A percentile compares a stretch with the other conserved stretches of the same genome.
phyloP scores from a whole-genome alignment of 2,113 vertebrate genomes.

The Myiagra hebetior region DNA sequence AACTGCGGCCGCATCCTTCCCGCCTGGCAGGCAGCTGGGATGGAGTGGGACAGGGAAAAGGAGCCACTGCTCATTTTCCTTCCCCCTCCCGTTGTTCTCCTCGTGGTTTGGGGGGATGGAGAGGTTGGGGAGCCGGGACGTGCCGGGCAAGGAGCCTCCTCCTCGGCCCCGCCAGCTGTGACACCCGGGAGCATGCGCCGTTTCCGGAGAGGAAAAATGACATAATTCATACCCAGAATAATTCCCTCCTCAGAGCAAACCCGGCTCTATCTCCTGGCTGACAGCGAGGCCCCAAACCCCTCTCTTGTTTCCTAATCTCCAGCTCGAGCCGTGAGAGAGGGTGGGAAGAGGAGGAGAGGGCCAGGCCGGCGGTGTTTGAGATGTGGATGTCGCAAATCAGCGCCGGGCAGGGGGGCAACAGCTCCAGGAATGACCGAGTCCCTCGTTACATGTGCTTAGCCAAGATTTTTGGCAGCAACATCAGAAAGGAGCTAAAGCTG shows the following conservation, averaged over 20 bases:
- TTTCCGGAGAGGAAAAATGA: constrained; percentile 68
- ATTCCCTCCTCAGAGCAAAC: constrained; percentile 45
- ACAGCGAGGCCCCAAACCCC: constrained; percentile 1
- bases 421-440: not conserved
- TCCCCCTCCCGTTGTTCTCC: not conserved
- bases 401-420: not conserved
- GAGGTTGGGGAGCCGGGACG: not conserved
- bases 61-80: not conserved
- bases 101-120: accelerated
- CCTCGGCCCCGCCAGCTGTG: not conserved
- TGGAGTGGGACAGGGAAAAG: not conserved
- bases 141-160: not conserved
- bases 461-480: constrained; percentile 16
- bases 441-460: not conserved
- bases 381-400: not conserved
- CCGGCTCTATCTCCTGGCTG: not conserved
- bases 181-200: constrained; percentile 33
- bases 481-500: constrained; percentile 45
- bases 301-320: constrained; percentile 22
- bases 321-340: not conserved
- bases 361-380: not conserved
- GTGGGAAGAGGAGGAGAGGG: not conserved
- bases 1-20: not conserved
- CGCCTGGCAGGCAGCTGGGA: accelerated
- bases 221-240: constrained; percentile 66